These are phyloP conservation scores for Miichthys miiuy DNA, from an alignment of 2,797 vertebrate species.

Conservation along the genomic window DNA sequence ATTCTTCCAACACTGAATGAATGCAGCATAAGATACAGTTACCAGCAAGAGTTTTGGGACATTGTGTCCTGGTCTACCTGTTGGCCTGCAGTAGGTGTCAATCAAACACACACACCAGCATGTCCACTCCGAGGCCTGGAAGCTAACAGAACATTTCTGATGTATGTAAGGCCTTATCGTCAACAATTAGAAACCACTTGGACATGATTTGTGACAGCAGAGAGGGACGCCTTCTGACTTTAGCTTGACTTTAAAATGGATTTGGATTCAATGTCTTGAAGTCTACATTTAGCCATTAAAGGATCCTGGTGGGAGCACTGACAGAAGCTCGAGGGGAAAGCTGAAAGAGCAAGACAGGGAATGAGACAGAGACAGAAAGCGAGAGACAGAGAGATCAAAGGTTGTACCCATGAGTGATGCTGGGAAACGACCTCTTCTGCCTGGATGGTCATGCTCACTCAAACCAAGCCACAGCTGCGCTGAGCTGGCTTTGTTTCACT, in stretches of 20 bases:
- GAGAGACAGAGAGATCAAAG: constrained; percentile 57
- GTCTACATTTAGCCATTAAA: neutral
- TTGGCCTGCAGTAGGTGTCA: constrained; percentile 11
- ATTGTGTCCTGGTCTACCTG: neutral
- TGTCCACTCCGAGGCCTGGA: neutral
- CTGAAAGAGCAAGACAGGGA: neutral
- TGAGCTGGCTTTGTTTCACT: constrained; percentile 54
- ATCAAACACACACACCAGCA: neutral
- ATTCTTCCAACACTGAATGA: neutral
- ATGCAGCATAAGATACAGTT: neutral
- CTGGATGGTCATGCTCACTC: constrained; percentile 62
- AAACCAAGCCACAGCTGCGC: constrained; percentile 67
- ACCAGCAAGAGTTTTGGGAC: neutral
- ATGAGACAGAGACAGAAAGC: constrained; percentile 1
- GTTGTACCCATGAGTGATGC: constrained; percentile 61
- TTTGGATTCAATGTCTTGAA: neutral
- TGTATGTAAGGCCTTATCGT: neutral
- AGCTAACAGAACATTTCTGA: neutral
- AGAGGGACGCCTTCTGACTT: neutral
- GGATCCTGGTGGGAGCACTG: neutral
- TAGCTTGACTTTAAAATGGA: neutral
- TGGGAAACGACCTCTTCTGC: constrained; percentile 72
- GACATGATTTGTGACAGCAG: neutral
- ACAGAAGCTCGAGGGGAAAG: neutral
- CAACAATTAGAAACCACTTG: neutral